Conservation (phyloP, 2,113 vertebrate genomes). For the Macaca mulatta region DNA sequence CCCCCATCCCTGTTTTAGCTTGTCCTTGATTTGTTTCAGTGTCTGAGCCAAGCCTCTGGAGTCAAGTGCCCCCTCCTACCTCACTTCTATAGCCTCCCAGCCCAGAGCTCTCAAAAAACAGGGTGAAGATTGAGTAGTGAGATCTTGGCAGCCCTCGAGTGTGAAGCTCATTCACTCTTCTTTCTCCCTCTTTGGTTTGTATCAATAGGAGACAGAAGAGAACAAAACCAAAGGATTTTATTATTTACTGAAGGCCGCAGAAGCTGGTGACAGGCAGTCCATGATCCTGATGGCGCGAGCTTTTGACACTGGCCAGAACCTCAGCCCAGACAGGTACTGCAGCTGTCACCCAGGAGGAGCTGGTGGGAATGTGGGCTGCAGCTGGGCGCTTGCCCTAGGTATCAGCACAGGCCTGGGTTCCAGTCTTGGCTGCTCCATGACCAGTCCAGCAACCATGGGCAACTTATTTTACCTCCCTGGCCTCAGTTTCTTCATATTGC, state of each 20-base stretch:
- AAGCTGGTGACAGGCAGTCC: conserved; percentile 93
- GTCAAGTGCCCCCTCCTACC: too few relatives aligned
- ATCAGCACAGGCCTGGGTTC: neutral
- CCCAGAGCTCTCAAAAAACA: neutral
- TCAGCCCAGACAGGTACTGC: conserved; percentile 90
- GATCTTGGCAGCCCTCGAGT: neutral
- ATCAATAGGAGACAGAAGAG: conserved; percentile 89
- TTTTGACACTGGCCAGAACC: conserved; percentile 90
- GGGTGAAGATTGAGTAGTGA: neutral
- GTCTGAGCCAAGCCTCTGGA: too few relatives aligned
- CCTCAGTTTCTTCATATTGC: neutral
- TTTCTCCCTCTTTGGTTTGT: conserved; percentile 16
- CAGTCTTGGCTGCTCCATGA: neutral
- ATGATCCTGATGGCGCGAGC: conserved; percentile 96
- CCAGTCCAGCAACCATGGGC: neutral
- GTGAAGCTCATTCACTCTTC: neutral
- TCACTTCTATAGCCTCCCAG: neutral
- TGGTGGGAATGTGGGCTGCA: neutral
- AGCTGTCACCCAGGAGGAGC: neutral
- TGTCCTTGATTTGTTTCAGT: too few relatives aligned
- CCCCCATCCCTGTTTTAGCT: too few relatives aligned
- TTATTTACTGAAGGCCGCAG: conserved; percentile 92
- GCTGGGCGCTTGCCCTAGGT: neutral
- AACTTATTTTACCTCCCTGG: neutral
- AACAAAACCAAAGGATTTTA: conserved; percentile 92